Base-by-base conservation (phyloP, 2,888 invertebrate species). In the Tetranychus piercei region DNA sequence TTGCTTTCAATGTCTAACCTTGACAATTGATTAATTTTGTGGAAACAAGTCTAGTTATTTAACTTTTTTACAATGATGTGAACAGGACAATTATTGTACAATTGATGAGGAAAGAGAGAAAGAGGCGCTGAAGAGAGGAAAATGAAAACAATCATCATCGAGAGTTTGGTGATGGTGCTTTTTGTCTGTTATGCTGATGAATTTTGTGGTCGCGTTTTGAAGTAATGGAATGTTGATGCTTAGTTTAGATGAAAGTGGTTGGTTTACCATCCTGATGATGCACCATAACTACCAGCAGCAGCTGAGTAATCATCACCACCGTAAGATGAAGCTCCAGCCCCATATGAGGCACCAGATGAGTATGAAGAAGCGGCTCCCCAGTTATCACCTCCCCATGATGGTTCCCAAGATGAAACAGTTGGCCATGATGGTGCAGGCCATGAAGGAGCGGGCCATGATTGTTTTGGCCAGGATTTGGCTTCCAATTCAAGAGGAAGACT, bases 381-480 rank as follows among this genome's bases (percentile, higher is more conserved):
- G 15, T 20, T 23, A 23, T 69, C 69, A 6, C 69, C 69, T 23
- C 69, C 69, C 69, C 69, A 69, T 69, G 69, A 69, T 69, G 69
- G 34, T 22, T 20, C 22, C 69, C 69, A 69, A 11, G 22, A 23
- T 23, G 69, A 23, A 23, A 23, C 69, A 69, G 20, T 20, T 18
- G 22, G 22, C 69, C 69, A 69, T 69, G 69, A 69, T 20, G 20
- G 69, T 69, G 20, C 34, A 22, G 69, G 69, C 69, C 69, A 69
- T 7, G 69, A 69, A 20, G 20, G 69, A 20, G 20, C 34, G 11
- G 69, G 69, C 69, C 69, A 69, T 20, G 69, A 69, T 20, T 69
- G 69, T 69, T 69, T 69, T 69, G 69, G 69, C 69, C 69, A 69
- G 18, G 69, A 69, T 69, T 69, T 69, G 11, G 20, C 22, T 22